Evolutionary conservation across 1,140 invertebrate genomes (phyloP).

Genomic region (Melitaea cinxia): DNA sequence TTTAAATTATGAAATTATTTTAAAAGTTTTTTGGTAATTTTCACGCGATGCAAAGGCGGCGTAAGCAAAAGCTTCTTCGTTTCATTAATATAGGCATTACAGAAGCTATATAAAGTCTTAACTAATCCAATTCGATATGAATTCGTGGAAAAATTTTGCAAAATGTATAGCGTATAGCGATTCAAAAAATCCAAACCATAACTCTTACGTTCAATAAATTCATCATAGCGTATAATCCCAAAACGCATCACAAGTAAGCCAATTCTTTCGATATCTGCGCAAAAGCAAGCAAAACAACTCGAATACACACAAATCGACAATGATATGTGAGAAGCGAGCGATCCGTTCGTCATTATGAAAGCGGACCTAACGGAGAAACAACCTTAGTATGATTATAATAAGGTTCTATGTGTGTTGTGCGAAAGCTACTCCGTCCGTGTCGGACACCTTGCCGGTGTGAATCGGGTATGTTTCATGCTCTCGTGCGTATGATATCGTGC

Average conservation of each 20-base stretch:
- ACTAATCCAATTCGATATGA: not conserved
- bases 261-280: conserved; percentile 48
- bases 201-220: not conserved
- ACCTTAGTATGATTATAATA: conserved; percentile 54
- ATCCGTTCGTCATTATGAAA: conserved; percentile 67
- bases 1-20: not conserved
- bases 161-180: conserved; percentile 2
- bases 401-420: conserved; percentile 55
- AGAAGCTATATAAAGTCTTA: conserved; percentile 1
- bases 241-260: conserved; percentile 39
- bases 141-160: not conserved
- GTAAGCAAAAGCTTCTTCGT: conserved; percentile 16
- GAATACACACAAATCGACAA: conserved; percentile 66
- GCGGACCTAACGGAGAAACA: conserved; percentile 65
- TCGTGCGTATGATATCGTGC: conserved; percentile 38
- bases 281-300: conserved; percentile 78
- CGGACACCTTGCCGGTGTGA: conserved; percentile 72
- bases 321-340: conserved; percentile 78
- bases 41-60: conserved; percentile 10
- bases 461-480: conserved; percentile 63
- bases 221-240: conserved; percentile 8
- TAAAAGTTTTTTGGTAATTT: not conserved
- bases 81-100: conserved; percentile 1
- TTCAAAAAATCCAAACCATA: not conserved
- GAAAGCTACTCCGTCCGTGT: conserved; percentile 60